Evolutionary conservation across 1,140 invertebrate genomes (phyloP).

Genomic region (Copidosoma floridanum): DNA sequence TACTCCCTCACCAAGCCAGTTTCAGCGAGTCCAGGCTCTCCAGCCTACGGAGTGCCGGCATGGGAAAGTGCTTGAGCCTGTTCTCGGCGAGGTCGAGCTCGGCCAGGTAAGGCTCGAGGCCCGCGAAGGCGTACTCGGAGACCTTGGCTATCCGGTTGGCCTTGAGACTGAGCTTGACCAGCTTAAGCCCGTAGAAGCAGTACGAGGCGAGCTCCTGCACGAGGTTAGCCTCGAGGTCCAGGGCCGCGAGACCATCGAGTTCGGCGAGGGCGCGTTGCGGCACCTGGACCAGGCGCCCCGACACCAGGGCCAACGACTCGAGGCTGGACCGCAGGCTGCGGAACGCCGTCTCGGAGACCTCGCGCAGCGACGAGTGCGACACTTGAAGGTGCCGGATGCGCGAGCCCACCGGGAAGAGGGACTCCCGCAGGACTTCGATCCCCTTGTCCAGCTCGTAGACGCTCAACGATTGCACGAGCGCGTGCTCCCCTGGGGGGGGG

Average conservation of each 20-base stretch:
- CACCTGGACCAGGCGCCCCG: constrained; percentile 74
- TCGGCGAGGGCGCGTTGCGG: constrained; percentile 78
- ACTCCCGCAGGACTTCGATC: constrained; percentile 67
- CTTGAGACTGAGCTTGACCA: constrained; percentile 82
- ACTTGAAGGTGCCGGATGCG: constrained; percentile 78
- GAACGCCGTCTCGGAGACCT: constrained; percentile 74
- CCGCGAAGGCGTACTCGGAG: constrained; percentile 82
- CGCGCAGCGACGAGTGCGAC: constrained; percentile 76
- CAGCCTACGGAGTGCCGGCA: constrained; percentile 73
- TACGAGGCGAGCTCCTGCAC: constrained; percentile 81
- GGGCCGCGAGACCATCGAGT: constrained; percentile 67
- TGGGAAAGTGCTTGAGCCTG: constrained; percentile 77
- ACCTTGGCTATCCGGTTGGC: constrained; percentile 76
- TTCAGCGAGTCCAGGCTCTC: constrained; percentile 70
- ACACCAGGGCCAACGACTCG: constrained; percentile 78
- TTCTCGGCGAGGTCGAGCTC: constrained; percentile 86
- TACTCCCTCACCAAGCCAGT: constrained; percentile 79
- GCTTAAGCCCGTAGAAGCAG: constrained; percentile 78
- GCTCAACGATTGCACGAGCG: constrained; percentile 75
- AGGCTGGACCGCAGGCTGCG: constrained; percentile 70
- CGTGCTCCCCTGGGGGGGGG: constrained; percentile 43
- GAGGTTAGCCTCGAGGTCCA: constrained; percentile 84
- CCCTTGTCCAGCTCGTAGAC: constrained; percentile 81
- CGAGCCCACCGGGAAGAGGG: constrained; percentile 69
- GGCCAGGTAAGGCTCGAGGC: constrained; percentile 74